These are phyloP conservation scores for Argopecten irradians DNA, from an alignment of 1,140 invertebrate species.

Conservation along the genomic window DNA sequence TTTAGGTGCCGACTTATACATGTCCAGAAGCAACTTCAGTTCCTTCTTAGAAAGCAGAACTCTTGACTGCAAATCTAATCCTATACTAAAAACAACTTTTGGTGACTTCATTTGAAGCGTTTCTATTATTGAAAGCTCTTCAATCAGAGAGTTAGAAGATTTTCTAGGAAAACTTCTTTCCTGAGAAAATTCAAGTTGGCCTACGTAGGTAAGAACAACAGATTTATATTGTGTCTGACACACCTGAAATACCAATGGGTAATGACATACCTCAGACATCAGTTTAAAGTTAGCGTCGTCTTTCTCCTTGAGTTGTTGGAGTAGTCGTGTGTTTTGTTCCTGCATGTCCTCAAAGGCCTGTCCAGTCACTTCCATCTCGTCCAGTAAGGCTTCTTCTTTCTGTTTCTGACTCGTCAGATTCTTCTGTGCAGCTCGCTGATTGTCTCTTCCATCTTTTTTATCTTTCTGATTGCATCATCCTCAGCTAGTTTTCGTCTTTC, in stretches of 20 bases:
- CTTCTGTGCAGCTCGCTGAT: conserved; percentile 79
- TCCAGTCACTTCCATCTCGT: conserved; percentile 99
- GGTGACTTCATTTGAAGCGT: too few species aligned
- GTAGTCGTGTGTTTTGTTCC: conserved; percentile 96
- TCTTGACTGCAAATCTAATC: conserved; percentile 94
- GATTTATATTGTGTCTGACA: too few species aligned
- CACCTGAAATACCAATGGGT: background rate
- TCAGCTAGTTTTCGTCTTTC: conserved; percentile 94
- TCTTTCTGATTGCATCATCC: conserved; percentile 95
- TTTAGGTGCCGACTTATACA: conserved; percentile 98
- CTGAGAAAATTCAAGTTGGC: too few species aligned
- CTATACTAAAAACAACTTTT: too few species aligned
- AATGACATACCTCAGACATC: conserved; percentile 88
- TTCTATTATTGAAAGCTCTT: too few species aligned
- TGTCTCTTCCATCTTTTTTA: conserved; percentile 95
- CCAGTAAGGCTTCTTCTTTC: conserved; percentile 97
- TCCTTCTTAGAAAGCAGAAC: conserved; percentile 81
- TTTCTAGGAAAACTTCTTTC: too few species aligned
- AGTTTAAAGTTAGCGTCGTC: conserved; percentile 99
- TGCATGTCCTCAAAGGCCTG: conserved; percentile 99
- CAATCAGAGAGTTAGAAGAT: too few species aligned
- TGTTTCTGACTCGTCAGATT: conserved; percentile 86
- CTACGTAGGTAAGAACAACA: too few species aligned
- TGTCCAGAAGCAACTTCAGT: conserved; percentile 95
- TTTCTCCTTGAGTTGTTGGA: conserved; percentile 97